Evolutionary conservation across 2,113 vertebrate species (phyloP), one percentile per base, ranked within the genome.

Genomic region (Vicugna pacos): DNA sequence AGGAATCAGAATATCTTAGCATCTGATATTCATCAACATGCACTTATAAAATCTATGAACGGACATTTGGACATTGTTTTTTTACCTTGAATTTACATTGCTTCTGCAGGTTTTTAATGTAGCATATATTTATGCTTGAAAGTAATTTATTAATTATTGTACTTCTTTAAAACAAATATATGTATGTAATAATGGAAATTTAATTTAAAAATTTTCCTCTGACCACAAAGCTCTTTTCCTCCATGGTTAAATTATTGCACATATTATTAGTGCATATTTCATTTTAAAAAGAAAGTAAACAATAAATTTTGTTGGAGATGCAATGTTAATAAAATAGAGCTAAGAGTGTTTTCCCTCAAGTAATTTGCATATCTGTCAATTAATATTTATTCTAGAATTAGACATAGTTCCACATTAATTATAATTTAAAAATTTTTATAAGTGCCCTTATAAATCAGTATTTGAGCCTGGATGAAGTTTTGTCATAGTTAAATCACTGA

Each of bases 401-500:
- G 26, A 60, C 6, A 92, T 50, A 48, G 12, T 50, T 96, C 77
- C 46, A 83, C 32, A 54, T 96, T 76, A 75, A 80, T 95, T 80
- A 2, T 80, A 70, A 54, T 87, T 73, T 69, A 3, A 32, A 35
- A 52, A 62, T 73, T 88, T 89, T 93, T 86, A 10, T 69, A 48
- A 77, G 10, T 69, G 26, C 15, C 6, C 26, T 91, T 96, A 5
- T 75, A 80, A 76, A 54, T 85, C 84, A 89, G 8, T 16, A 42
- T 88, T 94, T 94, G 62, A 38, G 38, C 92, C n/a, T 76, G 32
- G 17, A n/a, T 89, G 58, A 32, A 65, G 54, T 58, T 94, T 48
- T 87, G 16, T 94, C 35, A 95, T 20, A 83, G 42, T 88, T 92
- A 82, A 10, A 62, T 75, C 46, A 70, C 50, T 94, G 54, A 96